phyloP scores from a whole-genome alignment of 2,888 invertebrate genomes.

The Nomada lathburiana region DNA sequence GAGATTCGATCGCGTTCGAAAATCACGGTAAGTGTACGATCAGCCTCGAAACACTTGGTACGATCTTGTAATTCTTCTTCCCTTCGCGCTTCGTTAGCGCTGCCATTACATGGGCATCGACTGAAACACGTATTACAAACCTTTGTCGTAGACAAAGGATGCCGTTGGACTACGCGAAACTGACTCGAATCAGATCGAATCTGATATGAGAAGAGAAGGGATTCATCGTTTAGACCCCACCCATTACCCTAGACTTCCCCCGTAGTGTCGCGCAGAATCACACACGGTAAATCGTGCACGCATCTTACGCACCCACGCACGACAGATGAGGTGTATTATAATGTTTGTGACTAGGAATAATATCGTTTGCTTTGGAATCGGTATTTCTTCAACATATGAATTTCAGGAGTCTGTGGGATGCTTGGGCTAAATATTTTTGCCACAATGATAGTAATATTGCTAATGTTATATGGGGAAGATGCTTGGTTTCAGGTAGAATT shows the following conservation, averaged over 20 bases:
- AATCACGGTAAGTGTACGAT: slow-evolving; percentile 13
- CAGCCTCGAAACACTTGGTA: slow-evolving; percentile 45
- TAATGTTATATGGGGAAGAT: not conserved
- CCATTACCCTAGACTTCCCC: slow-evolving; percentile 55
- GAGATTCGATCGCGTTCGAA: not conserved
- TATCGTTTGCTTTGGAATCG: not conserved
- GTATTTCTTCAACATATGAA: not conserved
- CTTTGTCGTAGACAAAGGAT: slow-evolving; percentile 35
- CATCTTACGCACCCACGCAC: slow-evolving; percentile 37
- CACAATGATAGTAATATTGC: not conserved
- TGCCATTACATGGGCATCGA: slow-evolving; percentile 57
- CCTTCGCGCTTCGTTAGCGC: slow-evolving; percentile 30
- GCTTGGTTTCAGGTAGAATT: not conserved
- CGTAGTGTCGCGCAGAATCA: slow-evolving; percentile 59
- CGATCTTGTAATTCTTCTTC: slow-evolving; percentile 27
- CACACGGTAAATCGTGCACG: slow-evolving; percentile 35
- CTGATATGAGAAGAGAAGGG: slow-evolving; percentile 60
- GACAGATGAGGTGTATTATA: not conserved
- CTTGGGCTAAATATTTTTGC: not conserved
- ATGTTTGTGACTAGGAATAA: not conserved
- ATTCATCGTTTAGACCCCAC: slow-evolving; percentile 67
- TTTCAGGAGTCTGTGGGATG: not conserved
- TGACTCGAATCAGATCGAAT: slow-evolving; percentile 59
- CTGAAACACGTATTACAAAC: slow-evolving; percentile 26
- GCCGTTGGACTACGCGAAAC: slow-evolving; percentile 50